Conservation (phyloP, 1,140 invertebrate genomes). For the Conus betulinus region DNA sequence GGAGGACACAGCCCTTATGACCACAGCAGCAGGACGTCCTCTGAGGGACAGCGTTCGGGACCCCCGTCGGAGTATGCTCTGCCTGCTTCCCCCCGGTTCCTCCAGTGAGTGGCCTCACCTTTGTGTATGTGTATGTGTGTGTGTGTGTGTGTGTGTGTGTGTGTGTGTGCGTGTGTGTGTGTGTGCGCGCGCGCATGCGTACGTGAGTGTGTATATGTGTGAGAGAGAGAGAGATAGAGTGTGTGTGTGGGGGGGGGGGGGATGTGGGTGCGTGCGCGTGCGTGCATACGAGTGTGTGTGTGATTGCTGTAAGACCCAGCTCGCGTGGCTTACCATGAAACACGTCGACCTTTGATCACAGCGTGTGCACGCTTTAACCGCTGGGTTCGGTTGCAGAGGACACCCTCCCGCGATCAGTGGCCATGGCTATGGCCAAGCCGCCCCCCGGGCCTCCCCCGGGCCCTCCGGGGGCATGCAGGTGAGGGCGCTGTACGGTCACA, state of each 20-base stretch:
- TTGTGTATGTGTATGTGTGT: neutral
- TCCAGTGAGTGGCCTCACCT: neutral
- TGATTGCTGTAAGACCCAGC: too few species aligned
- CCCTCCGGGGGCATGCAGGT: conserved; percentile 81
- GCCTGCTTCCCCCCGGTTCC: conserved; percentile 36
- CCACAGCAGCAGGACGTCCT: conserved; percentile 13
- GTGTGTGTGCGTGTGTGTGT: conserved; percentile 14
- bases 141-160: conserved; percentile 13
- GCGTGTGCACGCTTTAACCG: too few species aligned
- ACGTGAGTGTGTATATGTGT: neutral
- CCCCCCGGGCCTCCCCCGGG: conserved; percentile 49
- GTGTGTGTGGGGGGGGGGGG: neutral
- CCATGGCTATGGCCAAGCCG: conserved; percentile 26
- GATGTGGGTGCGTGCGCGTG: neutral
- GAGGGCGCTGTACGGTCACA: conserved; percentile 90
- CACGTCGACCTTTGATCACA: too few species aligned
- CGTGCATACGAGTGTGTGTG: too few species aligned
- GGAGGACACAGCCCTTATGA: conserved; percentile 28
- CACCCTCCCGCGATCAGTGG: conserved; percentile 19
- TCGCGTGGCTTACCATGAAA: too few species aligned
- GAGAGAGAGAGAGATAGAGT: too few species aligned
- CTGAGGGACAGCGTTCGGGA: conserved; percentile 20
- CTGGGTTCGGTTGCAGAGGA: neutral
- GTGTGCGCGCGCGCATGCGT: neutral
- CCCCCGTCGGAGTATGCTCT: conserved; percentile 39